Percentiles rank a stretch among this genome's conserved stretches.
Evolutionary conservation across 2,888 invertebrate species (phyloP).

Genomic region (Scaptomyza flava): DNA sequence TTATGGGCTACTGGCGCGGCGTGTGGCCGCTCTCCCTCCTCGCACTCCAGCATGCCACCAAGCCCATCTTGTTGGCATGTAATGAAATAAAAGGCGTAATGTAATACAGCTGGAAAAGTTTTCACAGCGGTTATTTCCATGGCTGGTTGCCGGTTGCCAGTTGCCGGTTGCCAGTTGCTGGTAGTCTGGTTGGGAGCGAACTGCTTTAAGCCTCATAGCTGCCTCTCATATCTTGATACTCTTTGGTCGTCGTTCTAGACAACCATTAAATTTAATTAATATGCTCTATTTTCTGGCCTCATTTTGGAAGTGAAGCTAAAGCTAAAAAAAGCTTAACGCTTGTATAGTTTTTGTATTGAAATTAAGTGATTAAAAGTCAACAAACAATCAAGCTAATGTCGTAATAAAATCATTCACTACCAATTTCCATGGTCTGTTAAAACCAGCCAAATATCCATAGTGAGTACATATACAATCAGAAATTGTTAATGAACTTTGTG

Average conservation of each 20-base stretch:
- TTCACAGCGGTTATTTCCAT: conserved; percentile 70
- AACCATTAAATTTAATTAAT: conserved; percentile 69
- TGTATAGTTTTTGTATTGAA: neutral
- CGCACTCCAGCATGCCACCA: neutral
- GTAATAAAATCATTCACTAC: neutral
- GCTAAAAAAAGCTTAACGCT: conserved; percentile 6
- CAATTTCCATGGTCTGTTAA: too few relatives aligned
- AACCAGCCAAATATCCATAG: too few relatives aligned
- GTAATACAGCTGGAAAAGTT: conserved; percentile 75
- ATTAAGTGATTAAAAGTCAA: conserved; percentile 9
- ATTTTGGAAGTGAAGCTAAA: conserved; percentile 1
- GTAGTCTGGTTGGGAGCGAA: neutral
- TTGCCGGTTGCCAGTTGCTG: neutral
- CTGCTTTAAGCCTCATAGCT: neutral
- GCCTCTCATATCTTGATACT: conserved; percentile 22
- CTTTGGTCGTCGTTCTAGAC: conserved; percentile 47
- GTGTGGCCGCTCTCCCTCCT: conserved; percentile 26
- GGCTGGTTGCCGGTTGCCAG: conserved; percentile 39
- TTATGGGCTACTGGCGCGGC: conserved; percentile 65
- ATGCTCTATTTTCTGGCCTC: conserved; percentile 19
- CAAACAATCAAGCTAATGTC: neutral
- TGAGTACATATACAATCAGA: too few relatives aligned
- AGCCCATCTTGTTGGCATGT: conserved; percentile 54
- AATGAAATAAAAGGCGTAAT: conserved; percentile 77
- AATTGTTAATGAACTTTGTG: too few relatives aligned